Evolutionary conservation across 2,888 invertebrate genomes (phyloP), one percentile per base, ranked within the genome.

Genomic region (Parascotia fuliginaria): DNA sequence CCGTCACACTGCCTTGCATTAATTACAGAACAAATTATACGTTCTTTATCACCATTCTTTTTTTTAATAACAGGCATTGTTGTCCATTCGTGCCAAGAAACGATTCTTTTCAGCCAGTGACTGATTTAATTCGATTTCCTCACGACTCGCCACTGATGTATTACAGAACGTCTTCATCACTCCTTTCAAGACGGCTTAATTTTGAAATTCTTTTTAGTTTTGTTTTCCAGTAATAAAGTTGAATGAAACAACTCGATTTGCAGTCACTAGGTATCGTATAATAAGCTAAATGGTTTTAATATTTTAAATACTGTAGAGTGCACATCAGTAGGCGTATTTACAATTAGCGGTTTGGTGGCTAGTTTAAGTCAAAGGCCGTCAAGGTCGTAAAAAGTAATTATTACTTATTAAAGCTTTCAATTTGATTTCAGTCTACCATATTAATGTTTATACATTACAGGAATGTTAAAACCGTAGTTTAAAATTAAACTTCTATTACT

Each of bases 21-120:
- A 83, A 89, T 89, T 89, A 88, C 73, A 62, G 69, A 72, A 83
- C 83, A 89, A 90, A 90, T 90, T 90, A 85, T 79, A 89, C 74
- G 81, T 89, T 89, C 78, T 85, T 87, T 87, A 90, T 89, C 86
- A 84, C 84, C 82, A 75, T 78, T 79, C 81, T 81, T 84, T 85
- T 82, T 84, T 88, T 84, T 89, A 89, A 90, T 90, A 89, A 89
- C 88, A 89, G 83, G 81, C 86, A 86, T 85, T 87, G 89, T 88
- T 87, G 81, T 84, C 73, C 85, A 82, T 90, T 89, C 90, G 89
- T 91, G 90, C 79, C 71, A 88, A 87, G 87, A 67, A 85, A 77
- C 88, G 84, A 89, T 90, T 90, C 81, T 86, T 79, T 88, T 85
- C 86, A 87, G 83, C 81, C 87, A 77, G 81, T 83, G 86, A 80